Base-by-base conservation (phyloP, 2,888 invertebrate species). In the Troilus luridus region DNA sequence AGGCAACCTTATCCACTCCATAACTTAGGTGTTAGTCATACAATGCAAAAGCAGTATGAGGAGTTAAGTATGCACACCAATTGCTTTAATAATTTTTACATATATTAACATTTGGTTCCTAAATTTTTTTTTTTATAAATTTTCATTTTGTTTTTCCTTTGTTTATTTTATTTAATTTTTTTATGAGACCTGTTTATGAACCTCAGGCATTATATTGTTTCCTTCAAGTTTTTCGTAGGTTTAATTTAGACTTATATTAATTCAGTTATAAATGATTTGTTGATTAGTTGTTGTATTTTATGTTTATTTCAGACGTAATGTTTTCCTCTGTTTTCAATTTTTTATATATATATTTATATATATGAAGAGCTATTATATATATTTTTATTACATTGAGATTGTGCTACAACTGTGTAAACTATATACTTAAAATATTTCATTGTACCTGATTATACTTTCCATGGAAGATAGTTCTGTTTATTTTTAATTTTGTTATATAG, bases 391-490 rank as follows among this genome's bases (percentile, higher is more conserved):
- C 67, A 89, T 67, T 72, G 89, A 89, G 89, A 89, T 89, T 67
- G 89, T 72, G 72, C 67, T 72, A 89, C 89, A 89, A 58, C 56
- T 56, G 56, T 54, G 89, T 89, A 91, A 85, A 89, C 91, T 89
- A 89, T 91, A 91, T 91, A 91, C 91, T 91, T 91, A 89, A 72
- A 91, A 91, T 67, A 88, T 92, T 92, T 92, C 92, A 92, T 92
- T 92, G 92, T 92, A 92, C 92, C 92, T 92, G 92, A 92, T 92
- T 91, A 88, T 88, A 91, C 62, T 91, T 90, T 91, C 81, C 91
- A 72, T 67, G 54, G 89, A 56, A 89, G 89, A 89, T 62, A 89
- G 67, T 89, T 89, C 89, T 89, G 64, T 72, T 89, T 89, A 89
- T 89, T 89, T 89, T 72, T 89, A 89, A 89, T 89, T 89, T 72